These are phyloP conservation scores for Sigmodon hispidus DNA, from an alignment of 2,113 vertebrate genomes.

Conservation along the genomic window DNA sequence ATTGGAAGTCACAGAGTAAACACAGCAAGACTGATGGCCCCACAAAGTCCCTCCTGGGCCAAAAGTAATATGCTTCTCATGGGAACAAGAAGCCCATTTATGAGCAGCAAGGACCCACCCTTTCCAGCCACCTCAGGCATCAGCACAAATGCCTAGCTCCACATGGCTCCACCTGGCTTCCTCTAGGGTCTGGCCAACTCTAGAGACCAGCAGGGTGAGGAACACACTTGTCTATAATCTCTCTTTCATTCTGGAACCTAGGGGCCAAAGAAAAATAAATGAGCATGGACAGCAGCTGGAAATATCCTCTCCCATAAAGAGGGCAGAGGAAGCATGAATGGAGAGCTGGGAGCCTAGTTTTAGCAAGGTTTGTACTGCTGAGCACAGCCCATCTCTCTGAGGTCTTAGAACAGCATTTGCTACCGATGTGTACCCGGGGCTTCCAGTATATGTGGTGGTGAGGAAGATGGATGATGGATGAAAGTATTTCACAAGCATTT, in stretches of 20 bases:
- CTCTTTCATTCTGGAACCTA: background rate
- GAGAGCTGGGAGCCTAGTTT: conserved; percentile 36
- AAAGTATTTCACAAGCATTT: background rate
- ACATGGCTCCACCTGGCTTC: background rate
- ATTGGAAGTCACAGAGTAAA: conserved; percentile 60
- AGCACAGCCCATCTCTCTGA: background rate
- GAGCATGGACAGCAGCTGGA: conserved; percentile 27
- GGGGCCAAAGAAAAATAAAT: conserved; percentile 56
- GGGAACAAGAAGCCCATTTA: conserved; percentile 50
- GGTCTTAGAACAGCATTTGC: background rate
- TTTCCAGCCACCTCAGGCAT: background rate
- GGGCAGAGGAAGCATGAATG: background rate
- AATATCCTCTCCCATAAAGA: conserved; percentile 47
- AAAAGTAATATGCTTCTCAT: conserved; percentile 17
- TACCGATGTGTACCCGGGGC: background rate
- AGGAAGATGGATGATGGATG: background rate
- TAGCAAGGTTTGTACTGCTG: background rate
- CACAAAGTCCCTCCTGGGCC: conserved; percentile 56
- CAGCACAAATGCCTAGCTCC: background rate
- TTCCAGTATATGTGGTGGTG: background rate
- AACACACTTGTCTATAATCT: background rate
- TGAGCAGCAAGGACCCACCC: background rate
- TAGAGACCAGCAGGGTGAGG: background rate
- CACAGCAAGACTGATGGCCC: conserved; percentile 56
- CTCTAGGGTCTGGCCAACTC: background rate